Base-by-base conservation (phyloP, 2,113 vertebrate genomes). In the Puma concolor region DNA sequence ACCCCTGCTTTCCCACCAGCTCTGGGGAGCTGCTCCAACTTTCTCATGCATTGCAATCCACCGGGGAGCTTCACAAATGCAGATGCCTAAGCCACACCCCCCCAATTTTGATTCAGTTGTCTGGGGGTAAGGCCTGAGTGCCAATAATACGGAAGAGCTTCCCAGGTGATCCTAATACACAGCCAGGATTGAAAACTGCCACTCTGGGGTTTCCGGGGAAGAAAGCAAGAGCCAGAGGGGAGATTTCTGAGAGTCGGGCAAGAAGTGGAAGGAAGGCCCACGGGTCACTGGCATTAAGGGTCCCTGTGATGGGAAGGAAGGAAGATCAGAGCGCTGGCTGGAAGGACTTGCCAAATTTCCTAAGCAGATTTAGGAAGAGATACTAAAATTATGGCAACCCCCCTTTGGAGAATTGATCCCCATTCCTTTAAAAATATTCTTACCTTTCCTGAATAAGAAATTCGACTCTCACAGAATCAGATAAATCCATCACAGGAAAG, bases 381-480 rank as follows among this genome's bases (percentile, higher is more conserved):
- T 29, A 48, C n/a, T 89, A 76, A 85, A 94, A 72, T 38, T 21
- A 66, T 48, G 76, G 41, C 52, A 83, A 50, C 31, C 86, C 52
- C 10, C 74, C 81, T 79, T 50, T 57, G 36, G 44, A n/a, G 60
- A 48, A 57, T 15, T 63, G 38, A 86, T 69, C n/a, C 25, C 52
- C 63, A 64, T 66, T 36, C 29, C 38, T 92, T 89, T 67, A 48
- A 71, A 95, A 95, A 74, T 60, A 92, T n/a, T 4, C 27, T 96
- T 63, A 88, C 12, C 44, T 38, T 88, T 27, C 31, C 25, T 57
- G 44, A 96, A 57, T 63, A 86, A 85, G 82, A 85, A 94, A 90
- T 38, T 81, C 2, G 4, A 41, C 23, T 79, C 19, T 60, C 54
- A 63, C 4, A 50, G 72, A 92, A 89, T 66, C 91, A 88, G 77